These are phyloP conservation scores for Venustoraphidia nigricollis DNA, from an alignment of 2,888 invertebrate species.

Conservation along the genomic window DNA sequence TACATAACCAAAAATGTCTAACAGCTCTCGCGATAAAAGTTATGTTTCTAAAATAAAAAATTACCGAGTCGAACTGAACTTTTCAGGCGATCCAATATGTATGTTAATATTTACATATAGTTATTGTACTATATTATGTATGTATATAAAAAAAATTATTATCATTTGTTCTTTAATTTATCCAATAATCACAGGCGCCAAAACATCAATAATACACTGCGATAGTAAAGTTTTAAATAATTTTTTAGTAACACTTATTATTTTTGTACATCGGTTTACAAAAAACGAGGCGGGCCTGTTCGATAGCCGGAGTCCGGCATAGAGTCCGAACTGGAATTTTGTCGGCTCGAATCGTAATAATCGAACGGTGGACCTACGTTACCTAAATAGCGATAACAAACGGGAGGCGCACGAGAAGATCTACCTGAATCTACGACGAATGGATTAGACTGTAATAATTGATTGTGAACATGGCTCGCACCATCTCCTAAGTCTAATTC, in stretches of 20 bases:
- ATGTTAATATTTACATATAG: no score
- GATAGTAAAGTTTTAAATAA: background rate
- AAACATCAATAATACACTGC: no score
- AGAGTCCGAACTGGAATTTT: background rate
- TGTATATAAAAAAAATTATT: no score
- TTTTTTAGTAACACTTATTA: background rate
- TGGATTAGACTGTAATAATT: conserved; percentile 1
- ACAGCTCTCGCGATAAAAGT: no score
- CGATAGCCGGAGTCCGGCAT: conserved; percentile 2
- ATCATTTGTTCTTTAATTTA: no score
- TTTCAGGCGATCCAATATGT: no score
- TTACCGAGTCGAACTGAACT: no score
- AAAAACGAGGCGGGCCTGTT: conserved; percentile 4
- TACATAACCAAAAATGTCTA: no score
- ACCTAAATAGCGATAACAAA: conserved; percentile 5
- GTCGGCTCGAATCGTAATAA: conserved; percentile 1
- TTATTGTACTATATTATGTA: no score
- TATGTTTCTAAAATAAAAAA: no score
- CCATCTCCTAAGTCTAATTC: conserved; percentile 80
- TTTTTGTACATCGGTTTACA: conserved; percentile 2
- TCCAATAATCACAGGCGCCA: no score
- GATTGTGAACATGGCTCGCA: conserved; percentile 43
- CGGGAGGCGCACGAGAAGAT: background rate
- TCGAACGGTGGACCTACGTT: conserved; percentile 2
- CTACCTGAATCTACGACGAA: conserved; percentile 1